Evolutionary conservation across 2,797 vertebrate species (phyloP).

Genomic region (Eptatretus atami): DNA sequence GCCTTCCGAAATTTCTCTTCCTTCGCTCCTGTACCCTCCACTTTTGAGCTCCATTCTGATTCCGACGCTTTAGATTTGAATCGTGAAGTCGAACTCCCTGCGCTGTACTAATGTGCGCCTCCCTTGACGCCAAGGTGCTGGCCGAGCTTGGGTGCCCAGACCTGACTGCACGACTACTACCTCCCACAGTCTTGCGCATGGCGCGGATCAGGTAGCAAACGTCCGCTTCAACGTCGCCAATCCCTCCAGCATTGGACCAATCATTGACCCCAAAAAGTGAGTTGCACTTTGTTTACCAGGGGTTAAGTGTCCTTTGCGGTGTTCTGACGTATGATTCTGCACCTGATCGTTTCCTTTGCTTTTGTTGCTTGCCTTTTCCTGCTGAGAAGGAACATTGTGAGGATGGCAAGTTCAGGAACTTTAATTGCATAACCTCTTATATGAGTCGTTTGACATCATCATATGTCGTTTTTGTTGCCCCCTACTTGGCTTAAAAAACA

Average conservation of each 20-base stretch:
- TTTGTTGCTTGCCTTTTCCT: background rate
- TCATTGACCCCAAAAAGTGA: slow-evolving; percentile 35
- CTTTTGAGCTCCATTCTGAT: background rate
- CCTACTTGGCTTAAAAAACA: background rate
- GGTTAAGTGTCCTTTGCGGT: background rate
- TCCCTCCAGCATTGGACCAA: slow-evolving; percentile 50
- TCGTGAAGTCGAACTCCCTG: too few species aligned
- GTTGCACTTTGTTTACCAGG: too few species aligned
- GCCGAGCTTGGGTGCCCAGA: slow-evolving; percentile 57
- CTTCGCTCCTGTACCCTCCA: background rate
- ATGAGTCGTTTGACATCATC: too few species aligned
- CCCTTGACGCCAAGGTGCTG: slow-evolving; percentile 22
- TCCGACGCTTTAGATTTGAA: background rate
- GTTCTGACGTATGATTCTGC: accelerated
- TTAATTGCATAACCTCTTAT: too few species aligned
- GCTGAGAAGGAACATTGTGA: too few species aligned
- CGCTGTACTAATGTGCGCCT: too few species aligned
- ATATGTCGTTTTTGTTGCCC: too few species aligned
- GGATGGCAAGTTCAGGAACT: too few species aligned
- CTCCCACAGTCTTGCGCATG: slow-evolving; percentile 60
- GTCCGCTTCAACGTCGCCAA: slow-evolving; percentile 71
- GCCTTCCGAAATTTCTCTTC: too few species aligned
- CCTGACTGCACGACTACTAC: slow-evolving; percentile 64
- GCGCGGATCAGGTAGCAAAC: slow-evolving; percentile 59
- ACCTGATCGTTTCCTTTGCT: background rate